phyloP scores from a whole-genome alignment of 2,113 vertebrate species.

The Syngnathus floridae region DNA sequence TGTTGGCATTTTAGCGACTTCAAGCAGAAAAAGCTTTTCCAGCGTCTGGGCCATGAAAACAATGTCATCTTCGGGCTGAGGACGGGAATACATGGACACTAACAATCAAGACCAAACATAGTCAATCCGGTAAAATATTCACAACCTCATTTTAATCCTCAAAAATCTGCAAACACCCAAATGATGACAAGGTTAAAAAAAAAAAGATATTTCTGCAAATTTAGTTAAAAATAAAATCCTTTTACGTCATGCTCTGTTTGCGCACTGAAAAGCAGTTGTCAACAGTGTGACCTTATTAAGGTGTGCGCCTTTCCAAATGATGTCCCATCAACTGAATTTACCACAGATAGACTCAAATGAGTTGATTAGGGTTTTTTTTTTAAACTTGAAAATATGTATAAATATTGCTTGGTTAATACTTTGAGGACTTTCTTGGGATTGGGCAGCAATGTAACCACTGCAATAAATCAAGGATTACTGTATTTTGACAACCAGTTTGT shows the following conservation, averaged over 20 bases:
- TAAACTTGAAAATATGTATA: too few species aligned
- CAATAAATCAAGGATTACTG: too few species aligned
- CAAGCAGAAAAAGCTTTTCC: constrained; percentile 84
- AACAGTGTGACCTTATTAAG: not conserved
- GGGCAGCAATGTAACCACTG: too few species aligned
- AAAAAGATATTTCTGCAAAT: too few species aligned
- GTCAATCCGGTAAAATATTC: not conserved
- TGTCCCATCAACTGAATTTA: not conserved
- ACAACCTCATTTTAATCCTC: not conserved
- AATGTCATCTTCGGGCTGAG: constrained; percentile 85
- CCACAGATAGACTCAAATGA: not conserved
- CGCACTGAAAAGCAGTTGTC: not conserved
- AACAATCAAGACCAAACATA: too few species aligned
- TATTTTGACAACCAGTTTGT: too few species aligned
- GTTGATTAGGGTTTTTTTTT: too few species aligned
- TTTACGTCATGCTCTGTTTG: not conserved
- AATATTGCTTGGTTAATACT: too few species aligned
- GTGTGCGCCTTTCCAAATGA: not conserved
- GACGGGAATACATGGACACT: constrained; percentile 8
- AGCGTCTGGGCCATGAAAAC: constrained; percentile 88
- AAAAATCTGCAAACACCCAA: too few species aligned
- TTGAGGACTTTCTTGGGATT: too few species aligned
- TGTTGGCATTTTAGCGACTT: constrained; percentile 81
- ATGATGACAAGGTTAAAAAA: too few species aligned
- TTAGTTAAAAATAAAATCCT: not conserved